Conservation (phyloP, 1,140 invertebrate genomes). For the Temnothorax nylanderi region DNA sequence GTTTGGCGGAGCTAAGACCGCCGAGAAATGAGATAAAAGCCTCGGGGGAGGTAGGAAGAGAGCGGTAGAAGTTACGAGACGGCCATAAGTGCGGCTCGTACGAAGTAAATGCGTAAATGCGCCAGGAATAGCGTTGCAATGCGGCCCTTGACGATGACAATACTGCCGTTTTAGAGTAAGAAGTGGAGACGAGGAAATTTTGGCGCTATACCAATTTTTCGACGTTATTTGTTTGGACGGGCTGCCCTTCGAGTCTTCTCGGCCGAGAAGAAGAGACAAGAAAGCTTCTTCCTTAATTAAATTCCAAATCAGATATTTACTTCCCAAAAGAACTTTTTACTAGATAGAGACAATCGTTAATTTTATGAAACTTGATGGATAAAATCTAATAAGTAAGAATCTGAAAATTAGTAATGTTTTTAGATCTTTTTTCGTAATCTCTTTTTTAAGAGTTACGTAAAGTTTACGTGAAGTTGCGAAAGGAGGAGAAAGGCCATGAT, state of each 20-base stretch:
- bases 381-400: neutral
- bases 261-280: neutral
- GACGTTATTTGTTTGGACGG: conserved; percentile 2
- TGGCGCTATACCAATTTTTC: conserved; percentile 25
- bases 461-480: neutral
- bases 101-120: conserved; percentile 34
- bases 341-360: neutral
- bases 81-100: conserved; percentile 3
- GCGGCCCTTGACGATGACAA: neutral
- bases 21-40: conserved; percentile 50
- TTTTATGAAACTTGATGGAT: neutral
- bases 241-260: neutral
- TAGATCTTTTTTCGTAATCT: neutral
- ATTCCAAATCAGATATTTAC: neutral
- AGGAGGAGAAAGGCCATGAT: neutral
- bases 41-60: conserved; percentile 3
- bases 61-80: conserved; percentile 30
- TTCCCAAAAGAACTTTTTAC: neutral
- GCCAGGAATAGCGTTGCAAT: conserved; percentile 3
- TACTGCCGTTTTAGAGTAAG: neutral
- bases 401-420: conserved; percentile 3
- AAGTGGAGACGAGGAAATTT: neutral
- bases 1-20: conserved; percentile 6
- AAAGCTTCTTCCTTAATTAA: conserved; percentile 15
- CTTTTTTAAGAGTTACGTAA: neutral